Conservation (phyloP, 2,797 vertebrate genomes). For the Columba guinea region DNA sequence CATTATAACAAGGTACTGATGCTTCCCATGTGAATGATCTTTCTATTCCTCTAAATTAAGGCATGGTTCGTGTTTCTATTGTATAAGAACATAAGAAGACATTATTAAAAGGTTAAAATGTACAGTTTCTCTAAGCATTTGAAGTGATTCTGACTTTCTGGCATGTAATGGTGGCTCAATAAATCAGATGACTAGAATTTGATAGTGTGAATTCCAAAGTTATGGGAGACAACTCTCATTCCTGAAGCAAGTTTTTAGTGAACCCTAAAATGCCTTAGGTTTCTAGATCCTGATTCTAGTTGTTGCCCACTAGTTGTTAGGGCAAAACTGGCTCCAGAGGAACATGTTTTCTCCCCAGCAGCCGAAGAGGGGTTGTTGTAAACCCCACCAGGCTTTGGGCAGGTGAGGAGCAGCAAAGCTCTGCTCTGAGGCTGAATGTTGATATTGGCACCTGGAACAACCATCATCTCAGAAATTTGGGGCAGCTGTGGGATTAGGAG, state of each 20-base stretch:
- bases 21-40: slow-evolving; percentile 39
- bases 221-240: neutral
- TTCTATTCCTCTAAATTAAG: slow-evolving; percentile 30
- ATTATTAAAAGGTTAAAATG: neutral
- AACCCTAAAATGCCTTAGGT: neutral
- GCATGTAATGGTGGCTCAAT: neutral
- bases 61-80: neutral
- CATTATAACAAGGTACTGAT: slow-evolving; percentile 29
- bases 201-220: neutral
- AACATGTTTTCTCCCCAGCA: too few species aligned
- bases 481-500: neutral
- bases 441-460: neutral
- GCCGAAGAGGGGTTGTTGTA: accelerated
- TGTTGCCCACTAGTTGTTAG: neutral
- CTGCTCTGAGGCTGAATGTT: accelerated
- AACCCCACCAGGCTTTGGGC: neutral
- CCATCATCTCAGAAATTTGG: accelerated
- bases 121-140: neutral
- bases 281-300: neutral
- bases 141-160: neutral
- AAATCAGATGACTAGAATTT: neutral
- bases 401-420: accelerated
- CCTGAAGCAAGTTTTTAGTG: neutral
- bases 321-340: too few species aligned
- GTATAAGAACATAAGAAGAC: neutral